These are phyloP conservation scores for Polypterus senegalus DNA, from an alignment of 2,113 vertebrate genomes.

Conservation along the genomic window DNA sequence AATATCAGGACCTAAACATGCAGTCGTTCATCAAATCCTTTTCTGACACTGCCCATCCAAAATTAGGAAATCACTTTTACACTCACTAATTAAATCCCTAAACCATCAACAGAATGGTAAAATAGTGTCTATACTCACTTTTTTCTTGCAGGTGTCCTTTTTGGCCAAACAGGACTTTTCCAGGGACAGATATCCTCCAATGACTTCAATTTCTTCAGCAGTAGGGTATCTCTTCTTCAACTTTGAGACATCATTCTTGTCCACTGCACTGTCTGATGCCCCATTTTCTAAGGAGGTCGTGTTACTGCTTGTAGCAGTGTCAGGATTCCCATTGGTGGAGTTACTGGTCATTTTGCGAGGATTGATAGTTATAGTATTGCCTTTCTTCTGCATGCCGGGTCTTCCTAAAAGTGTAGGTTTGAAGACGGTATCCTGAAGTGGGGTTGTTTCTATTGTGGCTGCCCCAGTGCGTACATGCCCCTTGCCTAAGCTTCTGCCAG, in stretches of 20 bases:
- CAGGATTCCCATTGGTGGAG: background rate
- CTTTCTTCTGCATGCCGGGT: conserved; percentile 54
- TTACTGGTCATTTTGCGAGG: conserved; percentile 39
- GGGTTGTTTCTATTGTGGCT: conserved; percentile 21
- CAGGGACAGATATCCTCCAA: conserved; percentile 73
- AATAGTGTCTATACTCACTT: conserved; percentile 42
- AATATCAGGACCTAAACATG: no score
- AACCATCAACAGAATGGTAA: no score
- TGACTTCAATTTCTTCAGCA: conserved; percentile 74
- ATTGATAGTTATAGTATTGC: conserved; percentile 72
- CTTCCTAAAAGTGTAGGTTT: conserved; percentile 38
- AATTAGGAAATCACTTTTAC: no score
- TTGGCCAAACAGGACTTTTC: conserved; percentile 70
- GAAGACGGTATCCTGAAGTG: background rate
- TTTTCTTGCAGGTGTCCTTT: conserved; percentile 51
- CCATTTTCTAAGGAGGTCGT: conserved; percentile 6
- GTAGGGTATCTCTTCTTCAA: conserved; percentile 70
- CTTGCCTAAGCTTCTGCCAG: background rate
- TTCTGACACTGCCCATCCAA: no score
- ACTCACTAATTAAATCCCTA: no score
- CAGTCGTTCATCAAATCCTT: no score
- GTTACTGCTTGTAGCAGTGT: conserved; percentile 14
- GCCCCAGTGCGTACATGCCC: background rate
- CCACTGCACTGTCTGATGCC: background rate
- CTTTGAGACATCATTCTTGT: background rate